Evolutionary conservation across 2,888 invertebrate species (phyloP), one percentile per base, ranked within the genome.

Genomic region (Megamerina dolium): DNA sequence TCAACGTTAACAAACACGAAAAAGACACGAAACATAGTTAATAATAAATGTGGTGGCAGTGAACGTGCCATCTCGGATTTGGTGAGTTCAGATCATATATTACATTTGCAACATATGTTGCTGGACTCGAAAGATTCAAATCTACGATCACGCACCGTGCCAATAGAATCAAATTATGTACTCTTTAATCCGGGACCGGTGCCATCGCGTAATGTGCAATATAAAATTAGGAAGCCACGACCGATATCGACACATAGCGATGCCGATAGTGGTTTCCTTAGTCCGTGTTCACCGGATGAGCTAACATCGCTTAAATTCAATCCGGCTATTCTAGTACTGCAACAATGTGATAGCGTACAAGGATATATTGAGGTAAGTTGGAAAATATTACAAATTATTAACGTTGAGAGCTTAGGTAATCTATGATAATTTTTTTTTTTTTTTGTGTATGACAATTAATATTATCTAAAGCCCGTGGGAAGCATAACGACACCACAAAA

Each of bases 191-290:
- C 70, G 29, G 66, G 70, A 4, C 71, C 70, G 9, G 69, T 71
- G 46, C 68, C 66, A 23, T 63, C 64, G 54, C 66, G 69, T 18
- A 64, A 64, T 58, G 59, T 69, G 3, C 70, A 67, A 52, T 70
- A 70, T 49, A 70, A 70, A 57, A 63, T 70, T 45, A 59, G 68
- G 2, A 70, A 69, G 34, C 60, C 67, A 3, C 58, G 72, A 13
- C 72, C 72, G 2, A 45, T 69, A 0, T 72, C 72, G 5, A 65
- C 64, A 3, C 68, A 77, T 52, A 80, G 80, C 66, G 80, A 80
- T 68, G 77, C 79, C 10, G 80, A 80, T 59, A 80, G 80, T 62
- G 80, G 80, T 4, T 80, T 80, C 56, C 63, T 80, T 34, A 80
- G 80, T 53, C 80, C 80, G 1, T 78, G 77, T 53, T 80, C 80